Conservation (phyloP, 2,113 vertebrate species). For the Phalacrocorax carbo region DNA sequence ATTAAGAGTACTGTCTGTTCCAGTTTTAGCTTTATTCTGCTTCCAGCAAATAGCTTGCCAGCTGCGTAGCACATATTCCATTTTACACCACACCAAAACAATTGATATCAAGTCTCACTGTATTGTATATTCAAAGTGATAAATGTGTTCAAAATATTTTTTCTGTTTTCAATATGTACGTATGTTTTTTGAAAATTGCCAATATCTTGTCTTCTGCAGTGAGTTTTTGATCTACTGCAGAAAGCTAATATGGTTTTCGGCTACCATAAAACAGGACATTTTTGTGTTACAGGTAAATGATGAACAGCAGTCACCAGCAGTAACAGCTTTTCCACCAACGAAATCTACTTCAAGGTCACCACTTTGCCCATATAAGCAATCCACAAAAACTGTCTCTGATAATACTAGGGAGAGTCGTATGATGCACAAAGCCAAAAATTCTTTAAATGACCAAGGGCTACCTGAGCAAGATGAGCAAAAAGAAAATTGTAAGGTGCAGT, state of each 20-base stretch:
- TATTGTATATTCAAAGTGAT: not conserved
- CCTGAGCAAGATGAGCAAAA: constrained; percentile 65
- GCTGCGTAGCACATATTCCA: not conserved
- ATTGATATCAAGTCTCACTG: not conserved
- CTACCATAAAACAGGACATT: not conserved
- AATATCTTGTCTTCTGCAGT: not conserved
- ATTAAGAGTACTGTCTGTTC: not conserved
- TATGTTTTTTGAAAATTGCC: not conserved
- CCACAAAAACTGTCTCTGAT: not conserved
- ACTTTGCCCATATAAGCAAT: constrained; percentile 30
- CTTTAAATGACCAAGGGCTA: constrained; percentile 1
- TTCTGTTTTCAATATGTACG: not conserved
- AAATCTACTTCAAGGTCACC: constrained; percentile 25
- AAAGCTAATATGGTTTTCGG: not conserved
- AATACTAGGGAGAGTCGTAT: not conserved
- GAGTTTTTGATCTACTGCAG: not conserved
- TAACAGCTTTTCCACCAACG: not conserved
- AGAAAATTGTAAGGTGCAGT: constrained; percentile 87
- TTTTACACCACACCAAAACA: not conserved
- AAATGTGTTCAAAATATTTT: not conserved
- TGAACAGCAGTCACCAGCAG: not conserved
- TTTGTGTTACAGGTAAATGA: constrained; percentile 64
- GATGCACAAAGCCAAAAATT: not conserved
- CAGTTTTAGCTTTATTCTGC: not conserved
- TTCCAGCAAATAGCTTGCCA: not conserved